Conservation (phyloP, 2,113 vertebrate species). For the Dipodomys stephensi region DNA sequence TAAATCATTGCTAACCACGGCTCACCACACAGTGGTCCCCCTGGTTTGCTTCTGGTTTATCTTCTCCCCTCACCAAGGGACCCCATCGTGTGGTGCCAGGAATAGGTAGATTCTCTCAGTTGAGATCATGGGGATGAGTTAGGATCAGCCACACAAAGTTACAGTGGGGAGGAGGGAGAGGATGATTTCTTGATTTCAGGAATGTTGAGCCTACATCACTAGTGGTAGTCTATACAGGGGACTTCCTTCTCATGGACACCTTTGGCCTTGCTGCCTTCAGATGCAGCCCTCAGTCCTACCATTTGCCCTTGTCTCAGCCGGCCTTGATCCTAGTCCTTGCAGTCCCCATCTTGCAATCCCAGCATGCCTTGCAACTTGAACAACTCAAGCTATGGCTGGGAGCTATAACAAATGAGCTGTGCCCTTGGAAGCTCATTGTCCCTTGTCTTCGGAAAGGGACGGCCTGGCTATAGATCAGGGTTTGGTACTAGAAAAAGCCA, state of each 20-base stretch:
- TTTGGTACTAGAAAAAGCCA: background rate
- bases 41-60: background rate
- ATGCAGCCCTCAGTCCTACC: background rate
- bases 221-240: no score
- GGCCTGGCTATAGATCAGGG: background rate
- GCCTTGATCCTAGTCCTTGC: no score
- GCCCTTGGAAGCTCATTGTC: accelerated
- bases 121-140: background rate
- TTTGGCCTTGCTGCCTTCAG: background rate
- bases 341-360: background rate
- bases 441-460: background rate
- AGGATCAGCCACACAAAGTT: background rate
- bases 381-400: no score
- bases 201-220: background rate
- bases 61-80: background rate
- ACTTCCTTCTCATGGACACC: no score
- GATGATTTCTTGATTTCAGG: background rate
- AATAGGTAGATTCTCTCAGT: background rate
- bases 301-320: background rate
- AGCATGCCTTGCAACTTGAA: background rate
- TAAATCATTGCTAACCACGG: background rate
- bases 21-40: accelerated
- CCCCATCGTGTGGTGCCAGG: background rate
- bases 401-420: background rate
- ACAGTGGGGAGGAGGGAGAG: background rate